Percentiles rank a stretch among this genome's conserved stretches.
phyloP scores from a whole-genome alignment of 2,797 vertebrate genomes.

The Melanotaenia pygmaea region DNA sequence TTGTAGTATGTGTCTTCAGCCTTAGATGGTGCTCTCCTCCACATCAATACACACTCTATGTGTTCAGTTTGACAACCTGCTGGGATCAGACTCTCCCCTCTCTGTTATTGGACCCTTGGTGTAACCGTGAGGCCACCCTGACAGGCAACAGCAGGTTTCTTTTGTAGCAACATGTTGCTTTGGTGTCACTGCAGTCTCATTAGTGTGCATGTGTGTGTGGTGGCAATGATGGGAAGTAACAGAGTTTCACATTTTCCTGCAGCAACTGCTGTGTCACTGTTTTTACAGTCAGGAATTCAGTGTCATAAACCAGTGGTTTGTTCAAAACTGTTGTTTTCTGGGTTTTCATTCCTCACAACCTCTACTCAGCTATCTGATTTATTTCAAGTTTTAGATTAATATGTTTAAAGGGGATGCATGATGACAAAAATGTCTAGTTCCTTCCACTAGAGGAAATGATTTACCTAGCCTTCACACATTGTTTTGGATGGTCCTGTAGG shows the following conservation, averaged over 20 bases:
- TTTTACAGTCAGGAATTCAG: conserved; percentile 57
- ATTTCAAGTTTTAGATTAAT: not conserved
- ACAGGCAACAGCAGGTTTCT: conserved; percentile 53
- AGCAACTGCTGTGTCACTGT: conserved; percentile 44
- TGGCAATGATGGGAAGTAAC: conserved; percentile 30
- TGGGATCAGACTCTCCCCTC: conserved; percentile 50
- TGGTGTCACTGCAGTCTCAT: conserved; percentile 48
- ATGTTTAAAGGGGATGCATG: not conserved
- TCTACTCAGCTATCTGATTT: not conserved
- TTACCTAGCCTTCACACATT: not conserved
- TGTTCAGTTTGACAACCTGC: conserved; percentile 18
- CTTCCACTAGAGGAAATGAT: not conserved
- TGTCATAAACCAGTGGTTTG: conserved; percentile 17
- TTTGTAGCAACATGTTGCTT: conserved; percentile 46
- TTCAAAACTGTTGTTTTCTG: conserved; percentile 9
- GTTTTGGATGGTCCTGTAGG: not conserved
- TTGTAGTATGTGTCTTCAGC: conserved; percentile 28
- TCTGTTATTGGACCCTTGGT: conserved; percentile 38
- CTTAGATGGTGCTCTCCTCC: conserved; percentile 55
- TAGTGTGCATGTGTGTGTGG: conserved; percentile 50
- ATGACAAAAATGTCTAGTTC: not conserved
- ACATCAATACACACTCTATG: conserved; percentile 14
- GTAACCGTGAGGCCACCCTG: conserved; percentile 68
- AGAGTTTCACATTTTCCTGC: conserved; percentile 42
- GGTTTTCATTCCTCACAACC: not conserved